Conservation (phyloP, 2,888 invertebrate genomes). For the Euzophera pinguis region DNA sequence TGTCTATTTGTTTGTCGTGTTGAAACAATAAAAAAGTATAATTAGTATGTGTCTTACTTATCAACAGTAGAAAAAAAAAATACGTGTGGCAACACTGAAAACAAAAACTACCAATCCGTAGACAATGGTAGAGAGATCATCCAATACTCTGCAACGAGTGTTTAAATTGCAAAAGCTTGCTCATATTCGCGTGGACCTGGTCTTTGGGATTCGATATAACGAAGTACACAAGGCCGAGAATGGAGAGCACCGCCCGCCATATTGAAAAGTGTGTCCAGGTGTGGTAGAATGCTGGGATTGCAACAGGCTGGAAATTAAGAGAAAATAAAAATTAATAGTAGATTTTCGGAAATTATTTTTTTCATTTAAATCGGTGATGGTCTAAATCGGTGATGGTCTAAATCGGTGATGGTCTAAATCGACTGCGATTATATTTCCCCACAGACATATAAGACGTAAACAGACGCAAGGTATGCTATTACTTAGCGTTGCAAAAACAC, state of each 20-base stretch:
- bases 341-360: too few species aligned
- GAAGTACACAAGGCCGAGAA: constrained; percentile 78
- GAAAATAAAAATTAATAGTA: not conserved
- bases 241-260: constrained; percentile 80
- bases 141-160: constrained; percentile 71
- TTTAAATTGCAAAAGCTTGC: constrained; percentile 65
- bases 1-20: too few species aligned
- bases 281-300: constrained; percentile 72
- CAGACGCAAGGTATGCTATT: too few species aligned
- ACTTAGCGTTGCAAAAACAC: too few species aligned
- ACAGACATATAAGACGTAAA: too few species aligned
- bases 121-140: constrained; percentile 37
- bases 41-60: too few species aligned
- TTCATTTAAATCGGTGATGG: too few species aligned
- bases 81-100: not conserved
- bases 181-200: constrained; percentile 71
- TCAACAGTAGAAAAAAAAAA: too few species aligned
- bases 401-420: too few species aligned
- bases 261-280: constrained; percentile 82
- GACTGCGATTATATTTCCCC: too few species aligned
- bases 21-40: too few species aligned
- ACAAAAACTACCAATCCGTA: not conserved
- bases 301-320: constrained; percentile 60
- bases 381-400: too few species aligned
- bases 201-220: constrained; percentile 77